Conservation (phyloP, 2,888 invertebrate species). For the Lochmaea crataegi region DNA sequence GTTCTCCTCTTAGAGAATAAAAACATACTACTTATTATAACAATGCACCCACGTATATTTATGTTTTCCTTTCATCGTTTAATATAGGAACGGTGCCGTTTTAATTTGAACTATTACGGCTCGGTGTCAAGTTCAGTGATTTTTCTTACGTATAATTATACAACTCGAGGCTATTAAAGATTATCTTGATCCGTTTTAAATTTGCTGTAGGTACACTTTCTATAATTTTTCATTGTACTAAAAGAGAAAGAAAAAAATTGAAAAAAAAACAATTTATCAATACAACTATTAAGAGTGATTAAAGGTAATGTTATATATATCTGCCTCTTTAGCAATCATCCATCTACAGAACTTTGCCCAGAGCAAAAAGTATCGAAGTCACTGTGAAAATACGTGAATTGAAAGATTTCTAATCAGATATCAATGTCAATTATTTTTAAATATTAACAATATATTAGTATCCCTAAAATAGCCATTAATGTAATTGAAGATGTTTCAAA, state of each 20-base stretch:
- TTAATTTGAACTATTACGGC: neutral
- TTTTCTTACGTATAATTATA: conserved; percentile 6
- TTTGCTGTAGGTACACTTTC: neutral
- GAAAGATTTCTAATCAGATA: no score
- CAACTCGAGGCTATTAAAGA: neutral
- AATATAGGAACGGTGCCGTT: neutral
- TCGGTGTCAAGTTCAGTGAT: conserved; percentile 5
- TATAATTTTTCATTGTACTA: neutral
- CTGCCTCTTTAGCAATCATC: no score
- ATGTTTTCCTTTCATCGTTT: neutral
- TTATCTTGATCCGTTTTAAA: conserved; percentile 6
- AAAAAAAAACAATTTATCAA: neutral
- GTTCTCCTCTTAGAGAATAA: no score
- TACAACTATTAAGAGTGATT: neutral
- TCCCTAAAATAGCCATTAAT: no score
- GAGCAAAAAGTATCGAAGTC: no score
- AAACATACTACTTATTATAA: neutral
- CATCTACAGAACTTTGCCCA: no score
- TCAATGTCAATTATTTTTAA: no score
- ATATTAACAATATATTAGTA: no score
- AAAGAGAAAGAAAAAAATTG: neutral
- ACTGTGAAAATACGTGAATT: no score
- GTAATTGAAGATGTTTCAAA: no score
- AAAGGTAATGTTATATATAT: neutral
- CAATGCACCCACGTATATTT: conserved; percentile 4